Conservation (phyloP, 2,888 invertebrate genomes). For the Chloroclysta siterata region DNA sequence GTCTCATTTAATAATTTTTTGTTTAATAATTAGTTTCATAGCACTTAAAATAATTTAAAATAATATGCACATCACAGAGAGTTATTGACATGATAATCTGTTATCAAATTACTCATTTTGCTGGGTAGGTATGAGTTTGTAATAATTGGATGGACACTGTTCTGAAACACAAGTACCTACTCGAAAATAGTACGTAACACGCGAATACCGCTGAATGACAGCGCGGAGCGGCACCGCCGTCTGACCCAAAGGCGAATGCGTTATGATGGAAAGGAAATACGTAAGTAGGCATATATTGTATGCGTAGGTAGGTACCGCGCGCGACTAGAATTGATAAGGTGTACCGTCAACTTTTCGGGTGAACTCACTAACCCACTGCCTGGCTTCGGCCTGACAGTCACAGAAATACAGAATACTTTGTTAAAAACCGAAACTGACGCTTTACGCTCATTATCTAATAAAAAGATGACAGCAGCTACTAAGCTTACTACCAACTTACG, state of each 20-base stretch:
- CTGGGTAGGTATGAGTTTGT: neutral
- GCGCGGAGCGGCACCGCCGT: constrained; percentile 1
- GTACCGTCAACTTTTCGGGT: neutral
- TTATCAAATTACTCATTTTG: neutral
- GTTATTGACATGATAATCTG: neutral
- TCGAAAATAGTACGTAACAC: constrained; percentile 1
- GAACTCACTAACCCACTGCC: neutral
- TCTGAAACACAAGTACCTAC: neutral
- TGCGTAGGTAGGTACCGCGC: neutral
- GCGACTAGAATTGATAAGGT: constrained; percentile 21
- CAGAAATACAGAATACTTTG: too few relatives aligned
- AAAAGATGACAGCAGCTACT: neutral
- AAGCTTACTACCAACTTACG: neutral
- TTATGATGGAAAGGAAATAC: constrained; percentile 3
- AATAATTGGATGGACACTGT: neutral
- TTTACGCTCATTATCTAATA: neutral
- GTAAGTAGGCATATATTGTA: neutral
- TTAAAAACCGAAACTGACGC: neutral
- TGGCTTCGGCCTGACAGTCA: too few relatives aligned
- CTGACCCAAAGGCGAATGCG: constrained; percentile 12
- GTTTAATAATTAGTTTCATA: constrained; percentile 1
- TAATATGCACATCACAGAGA: neutral
- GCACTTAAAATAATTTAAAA: constrained; percentile 9
- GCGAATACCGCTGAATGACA: neutral
- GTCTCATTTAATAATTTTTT: constrained; percentile 1